A percentile compares a stretch with the other conserved stretches of the same genome.
These are phyloP conservation scores for Monomorium pharaonis DNA, from an alignment of 1,140 invertebrate genomes.

Conservation along the genomic window DNA sequence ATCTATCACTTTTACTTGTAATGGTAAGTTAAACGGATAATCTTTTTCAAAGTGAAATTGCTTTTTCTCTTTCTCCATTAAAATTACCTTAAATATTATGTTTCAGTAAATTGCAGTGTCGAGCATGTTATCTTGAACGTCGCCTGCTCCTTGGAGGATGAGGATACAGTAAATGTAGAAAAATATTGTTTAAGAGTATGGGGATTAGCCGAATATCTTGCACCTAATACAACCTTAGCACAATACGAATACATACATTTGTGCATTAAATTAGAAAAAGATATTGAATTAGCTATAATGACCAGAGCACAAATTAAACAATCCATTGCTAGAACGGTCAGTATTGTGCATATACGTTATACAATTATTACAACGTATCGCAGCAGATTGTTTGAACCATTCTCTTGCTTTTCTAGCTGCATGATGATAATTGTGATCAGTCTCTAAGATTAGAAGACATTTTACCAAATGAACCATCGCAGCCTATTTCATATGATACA, in stretches of 20 bases:
- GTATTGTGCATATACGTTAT: slow-evolving; percentile 68
- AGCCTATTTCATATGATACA: slow-evolving; percentile 91
- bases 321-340: slow-evolving; percentile 90
- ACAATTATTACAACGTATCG: background rate
- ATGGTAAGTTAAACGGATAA: slow-evolving; percentile 87
- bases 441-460: slow-evolving; percentile 90
- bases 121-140: slow-evolving; percentile 95
- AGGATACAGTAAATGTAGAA: slow-evolving; percentile 88
- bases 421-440: slow-evolving; percentile 91
- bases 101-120: slow-evolving; percentile 93
- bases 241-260: slow-evolving; percentile 97
- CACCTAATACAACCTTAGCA: slow-evolving; percentile 88
- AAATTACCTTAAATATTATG: slow-evolving; percentile 60
- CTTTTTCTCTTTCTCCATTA: slow-evolving; percentile 7
- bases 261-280: slow-evolving; percentile 96
- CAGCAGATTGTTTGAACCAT: background rate
- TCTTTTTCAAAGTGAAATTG: slow-evolving; percentile 19
- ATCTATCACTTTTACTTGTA: slow-evolving; percentile 93
- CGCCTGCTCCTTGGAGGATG: slow-evolving; percentile 92
- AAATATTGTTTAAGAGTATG: slow-evolving; percentile 91
- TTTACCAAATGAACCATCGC: slow-evolving; percentile 89
- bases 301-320: slow-evolving; percentile 88
- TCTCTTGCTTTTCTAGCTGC: slow-evolving; percentile 79
- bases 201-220: slow-evolving; percentile 93
- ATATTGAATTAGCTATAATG: slow-evolving; percentile 92